Conservation (phyloP, 2,888 invertebrate genomes). For the Drosophila falleni region DNA sequence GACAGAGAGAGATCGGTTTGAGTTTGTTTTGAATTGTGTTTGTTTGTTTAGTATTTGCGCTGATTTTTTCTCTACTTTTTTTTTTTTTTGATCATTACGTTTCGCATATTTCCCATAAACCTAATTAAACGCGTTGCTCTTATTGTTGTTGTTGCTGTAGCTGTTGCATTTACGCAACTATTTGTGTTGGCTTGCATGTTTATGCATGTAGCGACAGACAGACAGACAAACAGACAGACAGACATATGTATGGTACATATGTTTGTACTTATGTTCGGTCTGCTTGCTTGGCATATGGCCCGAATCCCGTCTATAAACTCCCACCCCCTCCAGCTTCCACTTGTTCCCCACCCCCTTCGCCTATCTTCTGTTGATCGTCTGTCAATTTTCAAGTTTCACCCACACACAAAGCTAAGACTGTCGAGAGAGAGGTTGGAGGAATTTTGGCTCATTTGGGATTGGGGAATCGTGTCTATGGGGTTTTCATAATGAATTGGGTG, state of each 20-base stretch:
- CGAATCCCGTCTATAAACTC: constrained; percentile 40
- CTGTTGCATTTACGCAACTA: constrained; percentile 70
- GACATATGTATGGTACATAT: constrained; percentile 29
- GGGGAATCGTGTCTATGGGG: constrained; percentile 4
- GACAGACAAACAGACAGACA: constrained; percentile 1
- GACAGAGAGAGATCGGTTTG: background rate
- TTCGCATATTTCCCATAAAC: constrained; percentile 79
- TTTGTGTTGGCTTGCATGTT: constrained; percentile 64
- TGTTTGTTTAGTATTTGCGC: constrained; percentile 37
- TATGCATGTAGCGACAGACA: constrained; percentile 30
- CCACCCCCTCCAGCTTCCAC: background rate
- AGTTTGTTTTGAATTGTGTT: constrained; percentile 29
- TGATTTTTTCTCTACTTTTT: constrained; percentile 35
- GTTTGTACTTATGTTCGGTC: constrained; percentile 19
- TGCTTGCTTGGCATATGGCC: constrained; percentile 35
- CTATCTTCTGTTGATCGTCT: constrained; percentile 29
- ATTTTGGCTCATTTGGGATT: background rate
- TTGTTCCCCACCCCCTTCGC: constrained; percentile 1
- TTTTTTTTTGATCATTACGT: constrained; percentile 46
- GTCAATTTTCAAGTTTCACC: constrained; percentile 50
- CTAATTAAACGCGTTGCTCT: constrained; percentile 71
- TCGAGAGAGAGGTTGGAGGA: background rate
- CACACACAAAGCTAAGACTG: constrained; percentile 36
- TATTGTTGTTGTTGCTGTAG: constrained; percentile 33
- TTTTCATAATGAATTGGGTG: constrained; percentile 13